These are phyloP conservation scores for Acanthurus lineatus DNA, from an alignment of 2,797 vertebrate genomes.

Conservation along the genomic window DNA sequence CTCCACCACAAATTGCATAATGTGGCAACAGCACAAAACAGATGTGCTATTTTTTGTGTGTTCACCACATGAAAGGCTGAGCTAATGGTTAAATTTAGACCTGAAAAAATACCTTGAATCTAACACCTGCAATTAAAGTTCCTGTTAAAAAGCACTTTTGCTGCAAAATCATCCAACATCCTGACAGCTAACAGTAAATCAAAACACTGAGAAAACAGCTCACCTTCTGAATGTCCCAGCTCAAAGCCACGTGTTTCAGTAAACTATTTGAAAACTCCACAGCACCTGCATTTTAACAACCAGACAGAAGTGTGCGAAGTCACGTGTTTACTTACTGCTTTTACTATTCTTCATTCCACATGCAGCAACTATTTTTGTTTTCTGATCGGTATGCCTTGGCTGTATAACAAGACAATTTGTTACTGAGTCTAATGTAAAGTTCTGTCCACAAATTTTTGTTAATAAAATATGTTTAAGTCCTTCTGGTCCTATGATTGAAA, in stretches of 20 bases:
- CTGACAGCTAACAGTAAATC: slow-evolving; percentile 17
- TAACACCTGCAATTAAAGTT: slow-evolving; percentile 27
- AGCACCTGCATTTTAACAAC: slow-evolving; percentile 7
- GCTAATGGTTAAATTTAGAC: slow-evolving; percentile 39
- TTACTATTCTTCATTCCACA: not conserved
- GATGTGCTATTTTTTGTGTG: slow-evolving; percentile 51
- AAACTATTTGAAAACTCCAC: not conserved
- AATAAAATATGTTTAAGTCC: not conserved
- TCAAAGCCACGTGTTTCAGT: not conserved
- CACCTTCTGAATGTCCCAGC: not conserved
- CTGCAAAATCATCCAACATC: not conserved
- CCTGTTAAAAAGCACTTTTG: not conserved
- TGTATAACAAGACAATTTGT: not conserved
- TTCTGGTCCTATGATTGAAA: not conserved
- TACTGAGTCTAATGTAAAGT: not conserved
- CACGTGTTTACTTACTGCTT: not conserved
- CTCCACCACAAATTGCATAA: slow-evolving; percentile 67
- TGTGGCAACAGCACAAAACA: slow-evolving; percentile 54
- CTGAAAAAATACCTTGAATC: slow-evolving; percentile 32
- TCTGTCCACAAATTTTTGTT: not conserved
- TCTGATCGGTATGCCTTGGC: slow-evolving; percentile 12
- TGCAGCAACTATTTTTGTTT: not conserved
- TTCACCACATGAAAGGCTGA: slow-evolving; percentile 45
- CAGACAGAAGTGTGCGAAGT: not conserved
- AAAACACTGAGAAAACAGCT: not conserved